Conservation (phyloP, 1,140 invertebrate genomes). For the Orius insidiosus region DNA sequence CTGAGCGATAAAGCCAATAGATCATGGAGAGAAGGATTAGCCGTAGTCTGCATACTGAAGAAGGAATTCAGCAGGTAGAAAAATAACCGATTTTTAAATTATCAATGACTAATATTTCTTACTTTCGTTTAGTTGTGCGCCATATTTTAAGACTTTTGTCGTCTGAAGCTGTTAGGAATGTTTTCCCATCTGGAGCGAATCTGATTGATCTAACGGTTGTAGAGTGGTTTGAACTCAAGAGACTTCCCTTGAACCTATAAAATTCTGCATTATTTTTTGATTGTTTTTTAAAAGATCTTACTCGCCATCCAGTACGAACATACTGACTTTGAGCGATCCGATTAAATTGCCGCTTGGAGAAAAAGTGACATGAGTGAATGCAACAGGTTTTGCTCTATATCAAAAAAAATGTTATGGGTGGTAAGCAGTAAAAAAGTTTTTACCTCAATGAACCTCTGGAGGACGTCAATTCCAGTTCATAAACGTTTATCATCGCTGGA, state of each 20-base stretch:
- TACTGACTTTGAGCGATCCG: conserved; percentile 49
- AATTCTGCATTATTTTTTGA: not conserved
- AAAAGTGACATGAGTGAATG: conserved; percentile 13
- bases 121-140: conserved; percentile 10
- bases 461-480: conserved; percentile 11
- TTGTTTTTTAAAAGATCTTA: not conserved
- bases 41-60: not conserved
- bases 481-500: conserved; percentile 23
- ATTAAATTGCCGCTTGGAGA: conserved; percentile 11
- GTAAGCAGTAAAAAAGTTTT: conserved; percentile 5
- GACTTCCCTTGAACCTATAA: conserved; percentile 35
- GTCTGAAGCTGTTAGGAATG: conserved; percentile 66
- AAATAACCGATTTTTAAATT: too few relatives aligned
- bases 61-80: not conserved
- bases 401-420: conserved; percentile 25
- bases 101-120: not conserved
- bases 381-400: conserved; percentile 7
- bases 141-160: conserved; percentile 41
- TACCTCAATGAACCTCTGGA: conserved; percentile 8
- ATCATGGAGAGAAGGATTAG: not conserved
- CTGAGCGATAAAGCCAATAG: not conserved
- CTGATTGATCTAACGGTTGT: conserved; percentile 59
- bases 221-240: conserved; percentile 59
- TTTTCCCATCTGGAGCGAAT: conserved; percentile 58
- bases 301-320: conserved; percentile 73